These are phyloP conservation scores for Drosophila engyochracea DNA, from an alignment of 2,888 invertebrate genomes.

Conservation along the genomic window DNA sequence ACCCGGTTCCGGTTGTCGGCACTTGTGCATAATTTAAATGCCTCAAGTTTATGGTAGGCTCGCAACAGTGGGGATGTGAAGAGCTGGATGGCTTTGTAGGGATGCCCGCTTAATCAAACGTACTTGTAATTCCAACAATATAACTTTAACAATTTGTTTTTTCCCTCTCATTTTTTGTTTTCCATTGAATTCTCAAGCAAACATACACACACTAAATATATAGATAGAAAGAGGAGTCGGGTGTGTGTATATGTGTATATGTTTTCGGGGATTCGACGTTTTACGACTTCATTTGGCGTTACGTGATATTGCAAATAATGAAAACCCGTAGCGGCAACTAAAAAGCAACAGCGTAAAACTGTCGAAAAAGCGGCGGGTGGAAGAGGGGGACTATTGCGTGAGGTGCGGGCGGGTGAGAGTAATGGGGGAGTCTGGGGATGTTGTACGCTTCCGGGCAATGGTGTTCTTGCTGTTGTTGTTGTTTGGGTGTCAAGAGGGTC, in stretches of 20 bases:
- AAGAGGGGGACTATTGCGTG: slow-evolving; percentile 47
- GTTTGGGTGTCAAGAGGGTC: slow-evolving; percentile 22
- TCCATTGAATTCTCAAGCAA: slow-evolving; percentile 33
- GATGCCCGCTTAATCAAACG: slow-evolving; percentile 54
- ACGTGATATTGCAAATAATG: slow-evolving; percentile 77
- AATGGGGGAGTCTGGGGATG: background rate
- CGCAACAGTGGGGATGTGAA: background rate
- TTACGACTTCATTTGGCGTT: slow-evolving; percentile 77
- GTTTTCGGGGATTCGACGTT: slow-evolving; percentile 43
- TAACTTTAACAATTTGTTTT: slow-evolving; percentile 68
- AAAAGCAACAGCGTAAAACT: slow-evolving; percentile 63
- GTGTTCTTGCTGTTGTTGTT: background rate
- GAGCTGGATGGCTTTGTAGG: background rate
- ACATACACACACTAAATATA: background rate
- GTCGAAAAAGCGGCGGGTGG: background rate
- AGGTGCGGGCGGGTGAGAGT: slow-evolving; percentile 1
- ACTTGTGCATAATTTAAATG: slow-evolving; percentile 68
- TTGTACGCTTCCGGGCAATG: slow-evolving; percentile 36
- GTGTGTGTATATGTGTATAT: slow-evolving; percentile 22
- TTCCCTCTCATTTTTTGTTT: slow-evolving; percentile 7
- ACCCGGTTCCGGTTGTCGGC: slow-evolving; percentile 60
- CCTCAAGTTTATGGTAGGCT: slow-evolving; percentile 28
- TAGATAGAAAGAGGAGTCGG: background rate
- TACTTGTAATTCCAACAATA: slow-evolving; percentile 62
- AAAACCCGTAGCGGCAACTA: slow-evolving; percentile 52